Conservation (phyloP, 2,113 vertebrate species). For the Paramisgurnus dabryanus region DNA sequence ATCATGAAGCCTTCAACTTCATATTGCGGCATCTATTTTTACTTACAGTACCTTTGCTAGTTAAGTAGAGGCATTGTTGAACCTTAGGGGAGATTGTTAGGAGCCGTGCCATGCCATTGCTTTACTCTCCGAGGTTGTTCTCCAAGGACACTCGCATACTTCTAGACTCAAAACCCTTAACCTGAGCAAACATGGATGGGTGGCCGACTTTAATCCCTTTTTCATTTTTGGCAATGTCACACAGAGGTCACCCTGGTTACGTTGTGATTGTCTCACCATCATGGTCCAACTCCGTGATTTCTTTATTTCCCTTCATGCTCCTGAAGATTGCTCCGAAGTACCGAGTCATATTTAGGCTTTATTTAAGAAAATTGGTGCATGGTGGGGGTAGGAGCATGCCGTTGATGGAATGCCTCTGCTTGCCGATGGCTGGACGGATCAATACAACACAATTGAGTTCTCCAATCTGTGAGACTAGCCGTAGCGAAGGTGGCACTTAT, state of each 20-base stretch:
- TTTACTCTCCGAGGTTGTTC: slow-evolving; percentile 18
- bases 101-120: slow-evolving; percentile 13
- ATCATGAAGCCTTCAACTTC: neutral
- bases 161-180: slow-evolving; percentile 36
- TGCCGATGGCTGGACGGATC: slow-evolving; percentile 71
- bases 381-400: slow-evolving; percentile 32
- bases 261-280: slow-evolving; percentile 65
- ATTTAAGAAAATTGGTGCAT: slow-evolving; percentile 73
- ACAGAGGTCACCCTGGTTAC: slow-evolving; percentile 72
- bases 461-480: slow-evolving; percentile 71
- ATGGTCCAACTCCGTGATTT: slow-evolving; percentile 56
- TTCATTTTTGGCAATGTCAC: slow-evolving; percentile 68
- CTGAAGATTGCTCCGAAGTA: slow-evolving; percentile 68
- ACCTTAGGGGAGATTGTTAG: slow-evolving; percentile 41
- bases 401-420: slow-evolving; percentile 57
- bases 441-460: slow-evolving; percentile 78
- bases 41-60: neutral
- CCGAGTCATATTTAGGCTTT: slow-evolving; percentile 67
- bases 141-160: slow-evolving; percentile 37
- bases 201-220: slow-evolving; percentile 61
- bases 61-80: slow-evolving; percentile 4
- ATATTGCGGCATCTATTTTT: slow-evolving; percentile 17
- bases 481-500: slow-evolving; percentile 67
- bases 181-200: slow-evolving; percentile 54
- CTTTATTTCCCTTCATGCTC: slow-evolving; percentile 64